Conservation (phyloP, 1,140 invertebrate genomes). For the Drosophila eugracilis region DNA sequence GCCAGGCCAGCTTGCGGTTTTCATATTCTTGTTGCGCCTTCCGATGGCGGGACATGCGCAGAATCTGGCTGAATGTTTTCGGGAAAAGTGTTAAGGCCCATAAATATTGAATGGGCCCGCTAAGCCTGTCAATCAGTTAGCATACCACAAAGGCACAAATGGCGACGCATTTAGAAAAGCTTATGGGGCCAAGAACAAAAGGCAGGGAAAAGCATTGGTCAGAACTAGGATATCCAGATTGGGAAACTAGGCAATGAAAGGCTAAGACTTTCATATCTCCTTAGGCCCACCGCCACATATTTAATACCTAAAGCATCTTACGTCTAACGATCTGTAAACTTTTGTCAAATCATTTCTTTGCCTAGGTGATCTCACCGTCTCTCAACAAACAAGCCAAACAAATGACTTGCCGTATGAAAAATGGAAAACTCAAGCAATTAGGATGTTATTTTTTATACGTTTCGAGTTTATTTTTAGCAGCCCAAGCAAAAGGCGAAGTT, state of each 20-base stretch:
- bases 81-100: conserved; percentile 35
- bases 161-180: conserved; percentile 12
- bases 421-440: conserved; percentile 26
- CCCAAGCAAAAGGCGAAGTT: conserved; percentile 25
- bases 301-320: neutral
- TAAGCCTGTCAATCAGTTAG: conserved; percentile 36
- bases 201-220: conserved; percentile 1
- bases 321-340: neutral
- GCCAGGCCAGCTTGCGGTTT: conserved; percentile 17
- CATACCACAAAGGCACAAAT: conserved; percentile 21
- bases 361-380: conserved; percentile 25
- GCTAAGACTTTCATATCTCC: too few relatives aligned
- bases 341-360: conserved; percentile 30
- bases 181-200: neutral
- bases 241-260: neutral
- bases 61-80: neutral
- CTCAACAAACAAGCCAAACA: conserved; percentile 20
- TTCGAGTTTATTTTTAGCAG: conserved; percentile 37
- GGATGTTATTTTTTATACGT: conserved; percentile 34
- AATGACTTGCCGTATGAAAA: conserved; percentile 45
- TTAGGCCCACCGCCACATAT: neutral
- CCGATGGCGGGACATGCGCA: conserved; percentile 34
- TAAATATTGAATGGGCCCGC: conserved; percentile 30
- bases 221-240: neutral
- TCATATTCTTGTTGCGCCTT: conserved; percentile 50